Percentiles rank a stretch among this genome's conserved stretches.
These are phyloP conservation scores for Leptinotarsa defecta DNA, from an alignment of 1,140 invertebrate species.

Conservation along the genomic window DNA sequence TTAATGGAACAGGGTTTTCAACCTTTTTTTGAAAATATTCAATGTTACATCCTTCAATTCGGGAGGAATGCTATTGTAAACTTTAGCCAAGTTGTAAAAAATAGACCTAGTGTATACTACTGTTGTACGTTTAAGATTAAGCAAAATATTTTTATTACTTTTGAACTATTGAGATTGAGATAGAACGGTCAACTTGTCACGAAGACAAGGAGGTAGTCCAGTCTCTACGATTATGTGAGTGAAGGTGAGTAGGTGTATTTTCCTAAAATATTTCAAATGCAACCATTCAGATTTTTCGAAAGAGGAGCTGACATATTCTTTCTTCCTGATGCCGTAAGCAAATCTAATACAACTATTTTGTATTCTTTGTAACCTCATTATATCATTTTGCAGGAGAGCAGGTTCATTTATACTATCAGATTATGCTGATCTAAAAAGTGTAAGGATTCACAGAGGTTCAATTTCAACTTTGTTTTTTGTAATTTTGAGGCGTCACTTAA, in stretches of 20 bases:
- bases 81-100: too few species aligned
- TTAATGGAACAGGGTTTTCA: too few species aligned
- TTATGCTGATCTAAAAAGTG: neutral
- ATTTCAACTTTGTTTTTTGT: neutral
- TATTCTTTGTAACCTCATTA: neutral
- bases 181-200: neutral
- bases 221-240: neutral
- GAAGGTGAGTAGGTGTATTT: neutral
- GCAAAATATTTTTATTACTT: too few species aligned
- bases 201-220: neutral
- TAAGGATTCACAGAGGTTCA: neutral
- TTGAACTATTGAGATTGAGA: neutral
- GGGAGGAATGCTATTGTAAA: too few species aligned
- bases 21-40: too few species aligned
- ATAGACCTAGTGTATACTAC: too few species aligned
- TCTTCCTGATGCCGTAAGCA: neutral
- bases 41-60: too few species aligned
- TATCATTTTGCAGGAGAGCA: neutral
- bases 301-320: neutral
- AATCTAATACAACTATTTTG: slow-evolving; percentile 5
- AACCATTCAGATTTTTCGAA: neutral
- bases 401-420: neutral
- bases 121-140: too few species aligned
- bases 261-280: neutral
- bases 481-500: too few species aligned